Base-by-base conservation (phyloP, 2,888 invertebrate genomes). In the Octodonta nipae region DNA sequence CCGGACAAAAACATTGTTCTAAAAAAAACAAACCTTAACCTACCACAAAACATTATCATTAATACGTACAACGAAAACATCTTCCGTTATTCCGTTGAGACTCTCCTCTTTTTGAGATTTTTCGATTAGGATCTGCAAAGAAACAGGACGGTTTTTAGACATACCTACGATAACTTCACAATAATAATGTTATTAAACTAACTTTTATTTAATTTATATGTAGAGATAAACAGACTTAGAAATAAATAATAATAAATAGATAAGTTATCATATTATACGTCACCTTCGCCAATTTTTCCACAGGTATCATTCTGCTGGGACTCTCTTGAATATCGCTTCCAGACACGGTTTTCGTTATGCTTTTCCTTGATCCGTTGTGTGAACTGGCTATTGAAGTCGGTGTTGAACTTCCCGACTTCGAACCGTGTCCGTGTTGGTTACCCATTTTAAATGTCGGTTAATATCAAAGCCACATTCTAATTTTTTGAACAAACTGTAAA, bases 1-100 rank as follows among this genome's bases (percentile, higher is more conserved):
- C 54, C 72, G 71, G n/a, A 84, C 81, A 60, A 86, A 84, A 42
- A 87, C 65, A 60, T 79, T 79, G 48, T 72, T 71, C 77, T 80
- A 64, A 26, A 61, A 58, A 31, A 36, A 20, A 35, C 35, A 15
- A 25, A 30, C 17, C n/a, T 10, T 22, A 20, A 17, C 10, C 5
- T 20, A 30, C 13, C 13, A 20, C 5, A 29, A 15, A 14, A 13
- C 26, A 11, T 10, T 10, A 4, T 4, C 3, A 3, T 3, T 24
- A 26, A 3, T 27, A 36, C 68, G 67, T 55, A 74, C 74, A 38
- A 64, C 65, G 46, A 79, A 78, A n/a, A 73, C 70, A 30, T 70
- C 70, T 36, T 70, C 65, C 2, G 78, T 73, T 50, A 85, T 75
- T 22, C 83, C 83, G 47, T 75, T 73, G 37, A 79, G 61, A 16